These are phyloP conservation scores for Metaphire vulgaris DNA, from an alignment of 1,140 invertebrate genomes.

Conservation along the genomic window DNA sequence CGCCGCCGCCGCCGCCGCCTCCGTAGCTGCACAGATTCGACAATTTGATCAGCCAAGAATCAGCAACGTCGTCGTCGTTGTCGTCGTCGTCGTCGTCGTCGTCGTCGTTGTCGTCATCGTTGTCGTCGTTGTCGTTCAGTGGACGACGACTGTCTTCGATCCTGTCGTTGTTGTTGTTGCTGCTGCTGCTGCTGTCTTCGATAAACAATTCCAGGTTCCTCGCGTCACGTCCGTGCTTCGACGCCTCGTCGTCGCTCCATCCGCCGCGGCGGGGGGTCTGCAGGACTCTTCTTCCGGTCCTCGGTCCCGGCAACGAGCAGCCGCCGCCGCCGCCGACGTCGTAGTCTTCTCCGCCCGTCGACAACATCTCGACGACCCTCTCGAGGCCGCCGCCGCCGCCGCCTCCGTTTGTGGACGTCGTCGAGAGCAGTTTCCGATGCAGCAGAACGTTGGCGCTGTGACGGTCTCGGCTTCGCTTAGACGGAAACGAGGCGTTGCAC, in stretches of 20 bases:
- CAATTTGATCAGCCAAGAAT: background rate
- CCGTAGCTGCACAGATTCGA: slow-evolving; percentile 1
- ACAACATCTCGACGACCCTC: background rate
- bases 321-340: no score
- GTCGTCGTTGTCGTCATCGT: slow-evolving; percentile 21
- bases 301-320: no score
- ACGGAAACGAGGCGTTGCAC: slow-evolving; percentile 93
- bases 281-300: no score
- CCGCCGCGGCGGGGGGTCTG: no score
- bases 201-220: background rate
- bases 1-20: slow-evolving; percentile 17
- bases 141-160: no score
- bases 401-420: slow-evolving; percentile 30
- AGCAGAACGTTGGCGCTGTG: slow-evolving; percentile 87
- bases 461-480: slow-evolving; percentile 81
- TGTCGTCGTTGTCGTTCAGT: slow-evolving; percentile 20
- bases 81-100: background rate
- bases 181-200: background rate
- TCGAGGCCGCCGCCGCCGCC: no score
- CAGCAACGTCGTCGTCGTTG: background rate
- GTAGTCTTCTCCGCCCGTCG: background rate
- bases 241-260: background rate
- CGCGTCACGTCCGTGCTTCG: background rate
- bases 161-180: no score
- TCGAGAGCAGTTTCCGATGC: slow-evolving; percentile 56